These are phyloP conservation scores for Peromyscus leucopus DNA, from an alignment of 2,113 vertebrate species.

Conservation along the genomic window DNA sequence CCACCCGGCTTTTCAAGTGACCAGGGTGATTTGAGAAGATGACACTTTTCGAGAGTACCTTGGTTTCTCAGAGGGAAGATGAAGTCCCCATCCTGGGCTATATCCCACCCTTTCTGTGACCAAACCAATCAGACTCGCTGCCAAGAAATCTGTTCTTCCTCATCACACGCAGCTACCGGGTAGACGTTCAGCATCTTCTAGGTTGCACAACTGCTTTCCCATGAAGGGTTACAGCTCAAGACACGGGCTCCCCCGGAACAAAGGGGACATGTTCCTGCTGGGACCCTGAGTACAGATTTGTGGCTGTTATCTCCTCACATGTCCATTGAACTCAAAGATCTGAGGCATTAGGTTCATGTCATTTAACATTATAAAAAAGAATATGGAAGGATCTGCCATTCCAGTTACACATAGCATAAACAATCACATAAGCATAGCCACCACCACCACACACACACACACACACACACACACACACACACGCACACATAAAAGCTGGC, in stretches of 20 bases:
- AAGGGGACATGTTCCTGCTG: not conserved
- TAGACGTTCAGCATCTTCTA: not conserved
- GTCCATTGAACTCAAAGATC: not conserved
- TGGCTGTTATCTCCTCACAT: not conserved
- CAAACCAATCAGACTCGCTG: not conserved
- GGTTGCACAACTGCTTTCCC: not conserved
- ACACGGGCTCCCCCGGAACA: not conserved
- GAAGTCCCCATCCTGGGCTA: not conserved
- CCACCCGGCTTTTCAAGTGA: not conserved
- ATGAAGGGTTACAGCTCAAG: not conserved
- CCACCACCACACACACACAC: not conserved
- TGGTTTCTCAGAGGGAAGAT: not conserved
- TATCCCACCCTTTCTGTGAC: not conserved
- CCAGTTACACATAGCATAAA: not conserved
- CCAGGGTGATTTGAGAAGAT: not conserved
- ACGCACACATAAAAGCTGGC: not conserved
- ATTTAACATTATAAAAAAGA: not conserved
- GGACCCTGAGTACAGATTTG: not conserved
- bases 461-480: not conserved
- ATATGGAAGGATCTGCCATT: not conserved
- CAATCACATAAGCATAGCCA: not conserved
- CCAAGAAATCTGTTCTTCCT: not conserved
- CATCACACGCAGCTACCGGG: not conserved
- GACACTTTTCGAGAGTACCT: not conserved
- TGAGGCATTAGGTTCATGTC: not conserved